phyloP scores from a whole-genome alignment of 1,140 invertebrate genomes.

The Vollenhovia emeryi region DNA sequence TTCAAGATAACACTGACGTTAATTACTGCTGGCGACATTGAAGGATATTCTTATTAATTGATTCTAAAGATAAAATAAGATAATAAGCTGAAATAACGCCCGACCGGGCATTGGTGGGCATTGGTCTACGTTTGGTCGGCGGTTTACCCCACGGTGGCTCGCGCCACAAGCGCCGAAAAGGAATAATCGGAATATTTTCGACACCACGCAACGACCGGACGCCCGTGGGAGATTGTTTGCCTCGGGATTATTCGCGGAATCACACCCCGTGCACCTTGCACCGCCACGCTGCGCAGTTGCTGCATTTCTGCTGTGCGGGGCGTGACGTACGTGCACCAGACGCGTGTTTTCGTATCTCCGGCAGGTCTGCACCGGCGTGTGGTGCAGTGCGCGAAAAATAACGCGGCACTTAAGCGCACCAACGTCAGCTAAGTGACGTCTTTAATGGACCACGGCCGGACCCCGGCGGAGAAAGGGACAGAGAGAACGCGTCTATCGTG shows the following conservation, averaged over 20 bases:
- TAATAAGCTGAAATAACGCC: no score
- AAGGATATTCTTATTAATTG: no score
- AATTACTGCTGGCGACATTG: no score
- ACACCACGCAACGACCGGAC: not conserved
- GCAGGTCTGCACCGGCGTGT: not conserved
- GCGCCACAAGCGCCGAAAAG: not conserved
- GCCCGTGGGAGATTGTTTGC: not conserved
- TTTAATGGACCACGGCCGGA: slow-evolving; percentile 47
- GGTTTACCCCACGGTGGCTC: no score
- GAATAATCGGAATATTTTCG: not conserved
- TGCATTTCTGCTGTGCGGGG: slow-evolving; percentile 21
- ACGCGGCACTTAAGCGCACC: slow-evolving; percentile 44
- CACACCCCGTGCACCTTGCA: slow-evolving; percentile 21
- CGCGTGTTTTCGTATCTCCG: slow-evolving; percentile 42
- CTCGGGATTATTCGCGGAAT: slow-evolving; percentile 21
- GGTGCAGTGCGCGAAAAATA: slow-evolving; percentile 50
- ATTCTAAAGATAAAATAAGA: no score
- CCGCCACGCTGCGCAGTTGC: not conserved
- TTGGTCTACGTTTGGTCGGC: no score
- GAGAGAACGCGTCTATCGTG: slow-evolving; percentile 23
- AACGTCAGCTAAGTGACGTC: slow-evolving; percentile 54
- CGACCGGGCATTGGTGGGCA: no score
- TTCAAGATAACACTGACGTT: no score
- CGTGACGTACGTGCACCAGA: slow-evolving; percentile 20
- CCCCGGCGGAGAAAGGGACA: slow-evolving; percentile 4